phyloP scores from a whole-genome alignment of 1,140 invertebrate genomes.

The Listronotus bonariensis region DNA sequence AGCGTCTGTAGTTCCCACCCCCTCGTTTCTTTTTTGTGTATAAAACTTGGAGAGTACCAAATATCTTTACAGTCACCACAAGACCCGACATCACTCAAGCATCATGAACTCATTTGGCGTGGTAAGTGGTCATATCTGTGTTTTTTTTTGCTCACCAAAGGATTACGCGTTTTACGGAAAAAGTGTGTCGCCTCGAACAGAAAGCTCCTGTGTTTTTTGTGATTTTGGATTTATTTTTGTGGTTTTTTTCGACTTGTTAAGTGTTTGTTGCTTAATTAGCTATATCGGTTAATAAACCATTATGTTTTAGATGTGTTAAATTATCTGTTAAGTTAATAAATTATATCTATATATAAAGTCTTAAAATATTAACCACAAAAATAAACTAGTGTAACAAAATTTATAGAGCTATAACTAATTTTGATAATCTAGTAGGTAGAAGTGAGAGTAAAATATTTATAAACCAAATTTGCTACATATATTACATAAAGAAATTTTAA shows the following conservation, averaged over 20 bases:
- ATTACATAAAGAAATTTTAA: no score
- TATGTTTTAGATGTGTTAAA: no score
- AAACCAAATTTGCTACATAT: no score
- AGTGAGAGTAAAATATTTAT: no score
- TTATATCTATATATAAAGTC: no score
- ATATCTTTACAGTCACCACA: conserved; percentile 53
- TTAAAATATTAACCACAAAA: no score
- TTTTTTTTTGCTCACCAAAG: background rate
- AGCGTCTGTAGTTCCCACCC: conserved; percentile 46
- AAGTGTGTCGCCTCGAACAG: background rate
- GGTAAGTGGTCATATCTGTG: conserved; percentile 47
- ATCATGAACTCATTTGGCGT: conserved; percentile 56
- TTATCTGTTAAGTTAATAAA: no score
- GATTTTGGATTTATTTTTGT: conserved; percentile 7
- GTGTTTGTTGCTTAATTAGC: background rate
- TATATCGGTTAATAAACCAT: no score
- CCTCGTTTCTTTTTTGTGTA: conserved; percentile 38
- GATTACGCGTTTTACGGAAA: conserved; percentile 1
- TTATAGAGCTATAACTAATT: no score
- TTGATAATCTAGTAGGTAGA: no score
- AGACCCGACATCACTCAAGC: conserved; percentile 52
- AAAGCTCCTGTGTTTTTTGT: conserved; percentile 4
- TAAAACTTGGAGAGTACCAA: conserved; percentile 47
- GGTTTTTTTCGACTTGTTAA: background rate
- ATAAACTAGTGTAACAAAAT: no score